Evolutionary conservation across 1,140 invertebrate species (phyloP), one percentile per base, ranked within the genome.

Genomic region (Drosophila tani): DNA sequence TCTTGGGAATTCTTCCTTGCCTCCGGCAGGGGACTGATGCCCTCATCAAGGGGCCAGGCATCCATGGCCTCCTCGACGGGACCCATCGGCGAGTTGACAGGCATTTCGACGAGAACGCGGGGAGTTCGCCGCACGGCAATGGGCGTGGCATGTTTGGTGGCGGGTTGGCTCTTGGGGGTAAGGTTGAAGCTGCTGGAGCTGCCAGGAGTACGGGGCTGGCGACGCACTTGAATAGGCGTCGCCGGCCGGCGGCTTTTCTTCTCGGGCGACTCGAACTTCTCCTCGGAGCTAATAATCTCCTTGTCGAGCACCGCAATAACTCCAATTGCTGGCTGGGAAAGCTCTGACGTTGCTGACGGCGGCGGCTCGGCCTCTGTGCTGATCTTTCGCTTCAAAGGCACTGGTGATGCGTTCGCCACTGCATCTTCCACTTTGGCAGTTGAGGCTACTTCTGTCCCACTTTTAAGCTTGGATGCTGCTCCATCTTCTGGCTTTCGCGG

Each of bases 31-130:
- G 53, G 67, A 45, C 43, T 66, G 21, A 75, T 53, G n/a, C 70
- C 70, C 14, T 78, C 74, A 3, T 49, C 74, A 1, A 94, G 91
- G 4, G 94, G 94, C 94, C 70, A 74, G 29, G 70, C 70, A 73
- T 74, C 70, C 70, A 79, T 63, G 24, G 70, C 73, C 24, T 78
- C 74, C 29, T 49, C 74, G 9, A 94, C 47, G 82, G 6, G 94
- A 93, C 94, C 83, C 1, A 93, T 81, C 2, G 85, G 77, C 5
- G 75, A 67, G 69, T 78, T 84, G 1, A 90, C 63, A 2, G 75
- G 66, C 53, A 56, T 67, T 24, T 79, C 68, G 21, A 80, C 65
- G 1, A 88, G 53, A 8, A 81, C 79, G n/a, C 91, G 71, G 7
- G 92, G 92, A 35, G 83, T 80, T 8, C 91, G 81, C 43, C 92